phyloP scores from a whole-genome alignment of 2,888 invertebrate genomes.

The Tineola bisselliella region DNA sequence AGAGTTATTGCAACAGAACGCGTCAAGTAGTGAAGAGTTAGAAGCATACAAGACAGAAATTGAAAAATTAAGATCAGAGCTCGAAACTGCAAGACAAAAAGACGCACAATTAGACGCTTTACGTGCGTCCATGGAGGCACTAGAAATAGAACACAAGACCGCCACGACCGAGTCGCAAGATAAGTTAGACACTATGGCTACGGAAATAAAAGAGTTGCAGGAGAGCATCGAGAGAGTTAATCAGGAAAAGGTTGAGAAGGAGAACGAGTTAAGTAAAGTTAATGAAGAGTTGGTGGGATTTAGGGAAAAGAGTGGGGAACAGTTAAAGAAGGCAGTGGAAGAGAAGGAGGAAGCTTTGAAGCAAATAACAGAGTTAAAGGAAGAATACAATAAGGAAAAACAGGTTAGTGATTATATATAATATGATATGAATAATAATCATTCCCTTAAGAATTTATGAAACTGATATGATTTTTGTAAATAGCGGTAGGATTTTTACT shows the following conservation, averaged over 20 bases:
- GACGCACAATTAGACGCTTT: constrained; percentile 58
- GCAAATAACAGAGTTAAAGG: constrained; percentile 38
- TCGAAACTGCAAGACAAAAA: constrained; percentile 65
- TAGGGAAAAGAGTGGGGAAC: constrained; percentile 46
- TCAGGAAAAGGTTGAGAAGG: constrained; percentile 42
- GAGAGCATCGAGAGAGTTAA: constrained; percentile 40
- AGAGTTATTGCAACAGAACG: constrained; percentile 55
- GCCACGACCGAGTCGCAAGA: constrained; percentile 48
- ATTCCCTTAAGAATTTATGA: constrained; percentile 23
- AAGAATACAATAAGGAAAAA: constrained; percentile 45
- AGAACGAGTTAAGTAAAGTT: constrained; percentile 40
- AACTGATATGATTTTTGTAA: too few relatives aligned
- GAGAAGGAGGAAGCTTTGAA: constrained; percentile 46
- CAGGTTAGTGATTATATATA: constrained; percentile 34
- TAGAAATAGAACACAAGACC: constrained; percentile 56
- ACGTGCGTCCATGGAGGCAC: constrained; percentile 47
- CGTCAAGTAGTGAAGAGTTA: constrained; percentile 56
- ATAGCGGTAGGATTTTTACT: too few relatives aligned
- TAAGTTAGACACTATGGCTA: constrained; percentile 37
- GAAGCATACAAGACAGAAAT: constrained; percentile 55
- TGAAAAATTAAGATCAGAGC: constrained; percentile 42
- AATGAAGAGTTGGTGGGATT: constrained; percentile 45
- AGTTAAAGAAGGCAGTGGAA: constrained; percentile 44
- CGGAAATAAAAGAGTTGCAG: constrained; percentile 46
- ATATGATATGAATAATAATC: too few relatives aligned